These are phyloP conservation scores for Grantiella picta DNA, from an alignment of 2,113 vertebrate genomes.

Conservation along the genomic window DNA sequence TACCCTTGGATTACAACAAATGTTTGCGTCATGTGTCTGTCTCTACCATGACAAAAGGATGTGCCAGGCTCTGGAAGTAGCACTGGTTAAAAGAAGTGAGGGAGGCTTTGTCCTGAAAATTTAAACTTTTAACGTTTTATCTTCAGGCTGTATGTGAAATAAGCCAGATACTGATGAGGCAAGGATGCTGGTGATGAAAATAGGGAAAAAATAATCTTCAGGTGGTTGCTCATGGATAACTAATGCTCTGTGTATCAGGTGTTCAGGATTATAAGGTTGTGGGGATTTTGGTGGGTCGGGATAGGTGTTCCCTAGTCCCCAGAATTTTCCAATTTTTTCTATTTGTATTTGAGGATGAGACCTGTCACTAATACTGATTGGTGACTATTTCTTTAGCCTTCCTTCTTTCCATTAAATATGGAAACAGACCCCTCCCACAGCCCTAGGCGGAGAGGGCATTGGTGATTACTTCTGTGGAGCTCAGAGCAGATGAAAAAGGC, in stretches of 20 bases:
- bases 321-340: background rate
- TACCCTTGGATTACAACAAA: no score
- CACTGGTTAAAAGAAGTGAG: background rate
- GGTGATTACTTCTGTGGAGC: background rate
- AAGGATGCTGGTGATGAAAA: background rate
- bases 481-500: background rate
- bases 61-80: rapidly evolving
- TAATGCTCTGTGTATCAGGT: rapidly evolving
- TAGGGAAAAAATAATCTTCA: rapidly evolving
- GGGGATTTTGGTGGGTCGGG: no score
- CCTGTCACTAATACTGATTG: background rate
- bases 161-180: rapidly evolving
- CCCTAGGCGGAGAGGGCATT: background rate
- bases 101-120: background rate
- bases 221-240: background rate
- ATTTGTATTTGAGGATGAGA: background rate
- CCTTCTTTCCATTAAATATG: background rate
- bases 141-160: background rate
- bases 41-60: no score
- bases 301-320: no score
- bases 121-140: background rate
- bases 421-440: no score
- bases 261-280: background rate
- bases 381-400: background rate
- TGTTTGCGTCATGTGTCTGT: no score